Evolutionary conservation across 1,140 invertebrate genomes (phyloP).

Genomic region (Drosophila rufa): DNA sequence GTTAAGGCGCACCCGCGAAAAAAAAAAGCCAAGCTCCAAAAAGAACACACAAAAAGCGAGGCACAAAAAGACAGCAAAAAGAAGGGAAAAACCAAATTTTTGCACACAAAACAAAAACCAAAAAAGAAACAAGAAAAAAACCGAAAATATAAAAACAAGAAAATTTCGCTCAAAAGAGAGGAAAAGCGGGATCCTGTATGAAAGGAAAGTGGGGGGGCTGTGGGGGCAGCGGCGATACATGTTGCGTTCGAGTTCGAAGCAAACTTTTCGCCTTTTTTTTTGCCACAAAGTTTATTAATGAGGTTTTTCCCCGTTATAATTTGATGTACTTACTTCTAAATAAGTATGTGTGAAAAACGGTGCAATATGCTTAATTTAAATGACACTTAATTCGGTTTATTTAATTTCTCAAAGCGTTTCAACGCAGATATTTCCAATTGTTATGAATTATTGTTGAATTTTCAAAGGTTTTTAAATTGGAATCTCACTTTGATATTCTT

Average conservation of each 20-base stretch:
- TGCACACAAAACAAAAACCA: slow-evolving; percentile 4
- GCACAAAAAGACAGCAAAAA: neutral
- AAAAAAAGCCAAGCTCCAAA: slow-evolving; percentile 2
- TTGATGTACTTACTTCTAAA: neutral
- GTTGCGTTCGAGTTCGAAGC: slow-evolving; percentile 47
- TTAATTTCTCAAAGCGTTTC: neutral
- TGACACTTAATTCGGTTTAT: neutral
- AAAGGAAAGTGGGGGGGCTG: neutral
- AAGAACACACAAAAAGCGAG: slow-evolving; percentile 2
- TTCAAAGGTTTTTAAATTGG: no score
- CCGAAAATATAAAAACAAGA: slow-evolving; percentile 28
- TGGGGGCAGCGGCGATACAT: slow-evolving; percentile 12
- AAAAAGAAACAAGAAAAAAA: neutral
- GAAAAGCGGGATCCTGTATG: neutral
- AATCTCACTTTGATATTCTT: no score
- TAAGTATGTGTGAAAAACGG: slow-evolving; percentile 3
- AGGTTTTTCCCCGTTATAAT: slow-evolving; percentile 25
- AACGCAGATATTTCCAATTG: neutral
- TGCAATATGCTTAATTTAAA: slow-evolving; percentile 4
- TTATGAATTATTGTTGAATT: no score
- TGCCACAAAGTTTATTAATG: slow-evolving; percentile 29
- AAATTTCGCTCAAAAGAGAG: slow-evolving; percentile 16
- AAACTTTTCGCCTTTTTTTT: slow-evolving; percentile 15
- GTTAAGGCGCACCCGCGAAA: slow-evolving; percentile 36
- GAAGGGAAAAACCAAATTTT: slow-evolving; percentile 1